Evolutionary conservation across 37 sponge, comb jelly and placozoan species (phyloP).

Genomic region (Cliona cf. orientalis): DNA sequence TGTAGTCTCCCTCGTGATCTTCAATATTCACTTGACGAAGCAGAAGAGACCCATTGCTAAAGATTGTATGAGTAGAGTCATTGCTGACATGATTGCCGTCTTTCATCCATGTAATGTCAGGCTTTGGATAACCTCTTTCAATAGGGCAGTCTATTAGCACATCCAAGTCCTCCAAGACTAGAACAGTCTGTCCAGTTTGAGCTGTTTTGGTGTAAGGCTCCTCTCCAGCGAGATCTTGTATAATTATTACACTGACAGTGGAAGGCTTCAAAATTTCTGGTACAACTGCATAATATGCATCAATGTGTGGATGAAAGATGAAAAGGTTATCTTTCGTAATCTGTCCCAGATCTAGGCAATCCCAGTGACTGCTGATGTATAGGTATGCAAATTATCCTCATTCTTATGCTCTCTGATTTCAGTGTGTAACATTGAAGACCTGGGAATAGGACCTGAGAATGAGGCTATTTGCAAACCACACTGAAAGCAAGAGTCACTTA

Average conservation of each 20-base stretch:
- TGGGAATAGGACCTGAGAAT: no score
- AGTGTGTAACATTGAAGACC: no score
- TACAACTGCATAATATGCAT: constrained; percentile 1
- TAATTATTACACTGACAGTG: background rate
- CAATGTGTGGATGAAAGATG: no score
- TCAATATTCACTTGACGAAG: background rate
- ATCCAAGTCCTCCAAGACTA: background rate
- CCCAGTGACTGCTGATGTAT: no score
- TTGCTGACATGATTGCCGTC: background rate
- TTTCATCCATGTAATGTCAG: constrained; percentile 4
- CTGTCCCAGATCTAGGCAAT: no score
- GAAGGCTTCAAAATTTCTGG: background rate
- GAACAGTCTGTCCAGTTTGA: background rate
- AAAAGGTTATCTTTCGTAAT: no score
- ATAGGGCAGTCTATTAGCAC: background rate
- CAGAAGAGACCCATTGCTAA: constrained; percentile 6
- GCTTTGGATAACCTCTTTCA: background rate
- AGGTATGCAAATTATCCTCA: no score
- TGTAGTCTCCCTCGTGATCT: constrained; percentile 24
- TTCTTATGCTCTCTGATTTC: no score
- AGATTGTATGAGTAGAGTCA: background rate
- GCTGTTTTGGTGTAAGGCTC: background rate
- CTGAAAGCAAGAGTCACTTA: no score
- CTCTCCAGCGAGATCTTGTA: background rate
- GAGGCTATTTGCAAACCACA: no score